Base-by-base conservation (phyloP, 2,888 invertebrate species). In the Ormyrus rosae region DNA sequence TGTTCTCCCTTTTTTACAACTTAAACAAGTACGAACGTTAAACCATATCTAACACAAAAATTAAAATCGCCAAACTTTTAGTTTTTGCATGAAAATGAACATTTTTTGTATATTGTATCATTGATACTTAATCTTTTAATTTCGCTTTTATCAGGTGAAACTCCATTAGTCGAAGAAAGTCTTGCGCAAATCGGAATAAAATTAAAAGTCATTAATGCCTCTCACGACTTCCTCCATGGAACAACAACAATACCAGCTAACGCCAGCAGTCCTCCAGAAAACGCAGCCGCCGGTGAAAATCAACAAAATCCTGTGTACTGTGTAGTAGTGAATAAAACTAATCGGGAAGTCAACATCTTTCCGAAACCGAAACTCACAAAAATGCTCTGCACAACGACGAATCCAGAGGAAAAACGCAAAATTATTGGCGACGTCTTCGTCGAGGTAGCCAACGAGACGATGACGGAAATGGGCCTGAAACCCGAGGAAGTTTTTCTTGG, bases 351-450 rank as follows among this genome's bases (percentile, higher is more conserved):
- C 8, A 83, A 48, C 34, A 81, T 83, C 50, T 83, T 81, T 19
- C 91, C 92, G 10, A 91, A 94, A 85, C 93, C 94, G 82, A 92
- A 93, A 83, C 91, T 94, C 90, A 98, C 98, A 60, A 95, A 96
- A 88, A 95, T 96, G 93, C 92, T 98, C 73, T 97, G 96, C 89
- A 95, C 95, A 91, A 94, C 96, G 19, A 92, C 94, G n/a, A 95
- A 96, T 91, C 99, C 99, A 0, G 99, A 99, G 92, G 98, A 98
- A 91, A 99, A 99, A 90, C 94, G 99, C 83, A 97, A 97, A 92
- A 99, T 99, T 88, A 99, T 99, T 89, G 99, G 99, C 19, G 99
- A 99, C 92, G 97, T 99, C 75, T 99, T 99, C 92, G 98, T 99
- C 83, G 95, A 95, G 92, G 95, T 98, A 86, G 97, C 98, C 53